Evolutionary conservation across 2,113 vertebrate genomes (phyloP).

Genomic region (Oreocharis arfaki): DNA sequence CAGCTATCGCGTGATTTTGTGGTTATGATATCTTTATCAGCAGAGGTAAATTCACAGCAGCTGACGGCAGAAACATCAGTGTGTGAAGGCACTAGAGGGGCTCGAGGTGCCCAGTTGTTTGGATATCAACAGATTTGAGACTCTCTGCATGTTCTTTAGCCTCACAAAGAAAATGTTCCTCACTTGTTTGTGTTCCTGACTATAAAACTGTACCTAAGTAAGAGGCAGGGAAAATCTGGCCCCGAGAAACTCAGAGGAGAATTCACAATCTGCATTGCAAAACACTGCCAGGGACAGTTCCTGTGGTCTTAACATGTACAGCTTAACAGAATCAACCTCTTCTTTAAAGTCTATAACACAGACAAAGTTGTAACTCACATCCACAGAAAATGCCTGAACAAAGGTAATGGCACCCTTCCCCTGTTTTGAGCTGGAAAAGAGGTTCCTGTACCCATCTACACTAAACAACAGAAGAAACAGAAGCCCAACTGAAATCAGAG

Average conservation of each 20-base stretch:
- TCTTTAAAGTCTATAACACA: not conserved
- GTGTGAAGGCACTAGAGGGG: not conserved
- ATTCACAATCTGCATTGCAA: not conserved
- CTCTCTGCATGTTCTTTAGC: not conserved
- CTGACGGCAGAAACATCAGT: not conserved
- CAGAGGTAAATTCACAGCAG: not conserved
- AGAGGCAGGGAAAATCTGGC: not conserved
- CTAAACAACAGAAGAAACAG: not conserved
- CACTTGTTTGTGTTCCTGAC: not conserved
- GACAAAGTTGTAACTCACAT: not conserved
- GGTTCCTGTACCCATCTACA: not conserved
- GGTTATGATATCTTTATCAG: not conserved
- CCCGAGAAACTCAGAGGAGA: not conserved
- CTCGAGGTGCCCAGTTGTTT: fast-evolving
- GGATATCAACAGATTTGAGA: not conserved
- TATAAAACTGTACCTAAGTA: not conserved
- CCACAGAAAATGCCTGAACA: not conserved
- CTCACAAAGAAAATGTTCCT: not conserved
- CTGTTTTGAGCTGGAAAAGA: not conserved
- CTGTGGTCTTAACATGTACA: not conserved
- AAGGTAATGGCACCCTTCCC: not conserved
- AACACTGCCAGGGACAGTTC: not conserved
- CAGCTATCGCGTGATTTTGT: not conserved
- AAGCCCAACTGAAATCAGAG: not conserved
- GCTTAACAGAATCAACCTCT: not conserved